Conservation (phyloP, 2,888 invertebrate genomes). For the Patella depressa region DNA sequence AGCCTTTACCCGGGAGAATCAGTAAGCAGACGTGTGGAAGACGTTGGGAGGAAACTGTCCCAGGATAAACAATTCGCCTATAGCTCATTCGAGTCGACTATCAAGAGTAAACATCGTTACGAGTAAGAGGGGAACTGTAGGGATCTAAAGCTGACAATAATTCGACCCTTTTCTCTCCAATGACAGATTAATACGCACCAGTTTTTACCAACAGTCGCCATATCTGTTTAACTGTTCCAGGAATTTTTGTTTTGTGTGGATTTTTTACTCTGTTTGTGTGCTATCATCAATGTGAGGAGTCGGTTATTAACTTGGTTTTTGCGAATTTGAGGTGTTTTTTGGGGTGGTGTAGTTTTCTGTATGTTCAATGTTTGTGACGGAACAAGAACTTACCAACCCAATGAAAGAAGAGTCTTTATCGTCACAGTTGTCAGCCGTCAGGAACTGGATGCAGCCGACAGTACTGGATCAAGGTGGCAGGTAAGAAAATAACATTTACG, state of each 20-base stretch:
- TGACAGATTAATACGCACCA: neutral
- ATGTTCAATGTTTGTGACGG: neutral
- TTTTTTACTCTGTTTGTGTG: constrained; percentile 8
- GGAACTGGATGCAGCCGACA: constrained; percentile 71
- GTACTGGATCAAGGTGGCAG: constrained; percentile 59
- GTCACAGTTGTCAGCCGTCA: constrained; percentile 57
- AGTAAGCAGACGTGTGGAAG: constrained; percentile 9
- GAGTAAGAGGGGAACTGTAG: neutral
- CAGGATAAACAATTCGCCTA: constrained; percentile 7
- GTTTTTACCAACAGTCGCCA: neutral
- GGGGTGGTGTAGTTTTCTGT: neutral
- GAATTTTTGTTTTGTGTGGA: constrained; percentile 3
- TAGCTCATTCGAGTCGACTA: neutral
- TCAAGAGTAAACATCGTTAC: neutral
- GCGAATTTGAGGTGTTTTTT: neutral
- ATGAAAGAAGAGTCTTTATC: constrained; percentile 65
- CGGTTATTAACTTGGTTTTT: neutral
- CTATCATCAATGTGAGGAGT: neutral
- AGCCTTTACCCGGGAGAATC: constrained; percentile 64
- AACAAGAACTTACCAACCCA: constrained; percentile 27
- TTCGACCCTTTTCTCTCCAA: neutral
- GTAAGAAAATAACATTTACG: constrained; percentile 40
- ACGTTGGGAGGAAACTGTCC: constrained; percentile 1
- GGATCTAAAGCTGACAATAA: neutral
- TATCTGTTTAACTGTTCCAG: neutral